Evolutionary conservation across 2,888 invertebrate species (phyloP).

Genomic region (Lepidocyrtoides sp.): DNA sequence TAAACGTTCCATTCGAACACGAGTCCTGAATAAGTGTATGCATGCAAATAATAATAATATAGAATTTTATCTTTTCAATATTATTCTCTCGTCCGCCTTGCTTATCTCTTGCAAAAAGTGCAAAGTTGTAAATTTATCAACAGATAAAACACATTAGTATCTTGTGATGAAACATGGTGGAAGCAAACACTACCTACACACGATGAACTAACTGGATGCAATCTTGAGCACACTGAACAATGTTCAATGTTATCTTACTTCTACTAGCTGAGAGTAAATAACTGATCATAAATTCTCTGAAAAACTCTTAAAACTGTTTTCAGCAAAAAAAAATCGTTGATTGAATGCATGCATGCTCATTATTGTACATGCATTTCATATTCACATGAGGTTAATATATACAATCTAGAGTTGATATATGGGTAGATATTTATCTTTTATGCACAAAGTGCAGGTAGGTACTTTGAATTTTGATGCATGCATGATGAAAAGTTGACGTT

Average conservation of each 20-base stretch:
- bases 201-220: not conserved
- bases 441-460: not conserved
- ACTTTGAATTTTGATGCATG: not conserved
- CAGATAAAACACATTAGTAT: not conserved
- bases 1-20: not conserved
- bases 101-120: slow-evolving; percentile 39
- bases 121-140: slow-evolving; percentile 36
- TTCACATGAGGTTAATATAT: no score
- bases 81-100: slow-evolving; percentile 4
- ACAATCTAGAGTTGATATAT: no score
- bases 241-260: not conserved
- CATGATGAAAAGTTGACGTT: no score
- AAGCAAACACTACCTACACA: not conserved
- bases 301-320: no score
- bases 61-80: not conserved
- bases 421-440: no score
- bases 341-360: not conserved
- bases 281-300: not conserved
- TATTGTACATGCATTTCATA: no score
- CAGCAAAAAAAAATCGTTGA: no score
- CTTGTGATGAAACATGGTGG: not conserved
- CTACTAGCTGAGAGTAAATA: not conserved
- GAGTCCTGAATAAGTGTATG: not conserved
- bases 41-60: not conserved
- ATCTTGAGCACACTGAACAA: not conserved